Evolutionary conservation across 2,797 vertebrate species (phyloP).

Genomic region (Pseudochaenichthys georgianus): DNA sequence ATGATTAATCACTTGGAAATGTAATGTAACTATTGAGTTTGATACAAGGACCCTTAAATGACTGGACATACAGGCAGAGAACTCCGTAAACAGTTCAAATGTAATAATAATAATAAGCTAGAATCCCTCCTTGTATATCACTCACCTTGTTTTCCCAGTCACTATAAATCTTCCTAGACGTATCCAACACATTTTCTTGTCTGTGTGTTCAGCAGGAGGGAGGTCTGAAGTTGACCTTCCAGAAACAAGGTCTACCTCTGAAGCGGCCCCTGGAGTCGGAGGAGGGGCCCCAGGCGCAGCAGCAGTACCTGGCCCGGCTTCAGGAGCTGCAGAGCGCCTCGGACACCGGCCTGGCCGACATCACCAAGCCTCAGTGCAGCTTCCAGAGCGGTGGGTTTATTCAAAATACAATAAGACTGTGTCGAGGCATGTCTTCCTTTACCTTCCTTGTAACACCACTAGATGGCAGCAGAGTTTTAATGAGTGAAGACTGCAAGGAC

Average conservation of each 20-base stretch:
- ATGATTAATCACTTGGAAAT: neutral
- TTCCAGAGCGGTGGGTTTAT: slow-evolving; percentile 85
- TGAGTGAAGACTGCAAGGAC: no score
- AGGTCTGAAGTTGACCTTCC: slow-evolving; percentile 98
- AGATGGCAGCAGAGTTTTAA: slow-evolving; percentile 56
- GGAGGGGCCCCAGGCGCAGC: slow-evolving; percentile 91
- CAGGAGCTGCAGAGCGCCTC: slow-evolving; percentile 95
- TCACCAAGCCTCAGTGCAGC: slow-evolving; percentile 89
- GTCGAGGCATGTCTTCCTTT: neutral
- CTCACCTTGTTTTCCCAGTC: neutral
- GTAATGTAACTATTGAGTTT: neutral
- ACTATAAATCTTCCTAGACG: neutral
- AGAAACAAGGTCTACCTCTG: slow-evolving; percentile 95
- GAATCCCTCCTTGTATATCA: slow-evolving; percentile 8
- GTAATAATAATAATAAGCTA: neutral
- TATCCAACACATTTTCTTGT: slow-evolving; percentile 49
- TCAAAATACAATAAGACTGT: neutral
- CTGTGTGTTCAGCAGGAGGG: slow-evolving; percentile 90
- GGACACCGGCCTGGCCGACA: slow-evolving; percentile 91
- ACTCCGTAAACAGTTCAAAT: neutral
- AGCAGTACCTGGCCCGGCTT: slow-evolving; percentile 94
- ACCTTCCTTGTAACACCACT: slow-evolving; percentile 34
- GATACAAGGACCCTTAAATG: neutral
- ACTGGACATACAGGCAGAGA: neutral
- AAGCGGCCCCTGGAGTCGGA: slow-evolving; percentile 94